Evolutionary conservation across 2,113 vertebrate genomes (phyloP), one percentile per base, ranked within the genome.

Genomic region (Brachyistius frenatus): DNA sequence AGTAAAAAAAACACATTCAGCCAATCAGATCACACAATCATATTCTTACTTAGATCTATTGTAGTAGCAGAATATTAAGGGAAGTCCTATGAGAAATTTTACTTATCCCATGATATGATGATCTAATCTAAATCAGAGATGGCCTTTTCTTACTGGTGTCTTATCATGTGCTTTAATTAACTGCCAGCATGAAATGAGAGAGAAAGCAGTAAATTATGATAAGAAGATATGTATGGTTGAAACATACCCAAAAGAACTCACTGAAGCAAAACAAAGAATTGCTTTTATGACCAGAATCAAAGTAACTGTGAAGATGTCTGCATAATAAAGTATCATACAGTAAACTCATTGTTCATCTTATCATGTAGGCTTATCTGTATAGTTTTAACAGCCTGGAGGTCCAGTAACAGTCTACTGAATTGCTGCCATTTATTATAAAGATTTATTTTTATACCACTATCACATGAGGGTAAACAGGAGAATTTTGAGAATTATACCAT

Each of bases 91-190:
- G 35, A 61, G 37, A 82, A 89, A 87, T 69, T 72, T 23, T n/a
- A 85, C 57, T 87, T 87, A 78, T 8, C 9, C 46, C 31, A 47
- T 81, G 73, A 53, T 62, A 65, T 64, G 78, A 84, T 87, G 66
- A 90, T 83, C 85, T 70, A 79, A 86, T 89, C 57, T 62, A 76
- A 61, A 32, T 61, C 44, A 52, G 55, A 81, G 55, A 23, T 23
- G 23, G 23, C 23, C 23, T 23, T 23, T 23, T 23, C 23, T 23
- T 23, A 23, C 23, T 23, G 23, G 23, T 23, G 23, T 3, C 8
- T 84, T 74, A 76, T 86, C 83, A 86, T 84, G 72, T 87, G 76
- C 37, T 87, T 46, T 35, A 4, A 53, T 79, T 89, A 73, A 54
- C 39, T 47, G 55, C 62, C 35, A 64, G 62, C 30, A 16, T 35